Percentiles rank a stretch among this genome's conserved stretches.
Conservation (phyloP, 2,888 invertebrate species). For the Pterostichus niger region DNA sequence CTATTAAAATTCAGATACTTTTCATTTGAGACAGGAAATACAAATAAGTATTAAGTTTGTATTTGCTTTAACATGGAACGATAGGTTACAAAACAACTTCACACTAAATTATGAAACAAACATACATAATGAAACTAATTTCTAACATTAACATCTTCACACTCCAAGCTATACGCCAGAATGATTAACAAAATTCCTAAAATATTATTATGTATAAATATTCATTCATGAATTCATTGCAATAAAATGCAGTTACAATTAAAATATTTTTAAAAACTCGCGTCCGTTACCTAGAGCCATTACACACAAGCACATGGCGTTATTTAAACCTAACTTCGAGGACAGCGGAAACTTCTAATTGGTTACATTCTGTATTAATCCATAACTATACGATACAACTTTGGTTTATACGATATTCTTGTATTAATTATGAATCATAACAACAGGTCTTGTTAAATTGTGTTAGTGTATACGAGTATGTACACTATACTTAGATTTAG, state of each 20-base stretch:
- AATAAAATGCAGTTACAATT: conserved; percentile 13
- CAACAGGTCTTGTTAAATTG: conserved; percentile 4
- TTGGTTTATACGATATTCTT: conserved; percentile 11
- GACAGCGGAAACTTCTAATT: conserved; percentile 36
- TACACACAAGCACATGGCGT: background rate
- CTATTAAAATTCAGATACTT: no score
- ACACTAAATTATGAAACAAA: no score
- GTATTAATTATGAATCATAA: conserved; percentile 32
- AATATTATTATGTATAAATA: background rate
- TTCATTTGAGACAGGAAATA: no score
- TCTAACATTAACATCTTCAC: no score
- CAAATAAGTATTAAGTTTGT: no score
- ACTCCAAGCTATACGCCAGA: no score
- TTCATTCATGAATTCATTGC: background rate
- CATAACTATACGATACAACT: conserved; percentile 4
- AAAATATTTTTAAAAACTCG: conserved; percentile 31
- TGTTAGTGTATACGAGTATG: background rate
- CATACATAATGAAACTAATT: no score
- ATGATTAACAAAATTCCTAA: no score
- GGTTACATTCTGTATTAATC: conserved; percentile 26
- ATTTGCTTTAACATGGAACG: no score
- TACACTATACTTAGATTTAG: conserved; percentile 16
- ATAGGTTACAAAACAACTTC: no score
- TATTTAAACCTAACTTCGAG: conserved; percentile 20
- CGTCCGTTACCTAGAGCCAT: conserved; percentile 25